A percentile compares a stretch with the other conserved stretches of the same genome.
These are phyloP conservation scores for Lasius platythorax DNA, from an alignment of 2,888 invertebrate genomes.

Conservation along the genomic window DNA sequence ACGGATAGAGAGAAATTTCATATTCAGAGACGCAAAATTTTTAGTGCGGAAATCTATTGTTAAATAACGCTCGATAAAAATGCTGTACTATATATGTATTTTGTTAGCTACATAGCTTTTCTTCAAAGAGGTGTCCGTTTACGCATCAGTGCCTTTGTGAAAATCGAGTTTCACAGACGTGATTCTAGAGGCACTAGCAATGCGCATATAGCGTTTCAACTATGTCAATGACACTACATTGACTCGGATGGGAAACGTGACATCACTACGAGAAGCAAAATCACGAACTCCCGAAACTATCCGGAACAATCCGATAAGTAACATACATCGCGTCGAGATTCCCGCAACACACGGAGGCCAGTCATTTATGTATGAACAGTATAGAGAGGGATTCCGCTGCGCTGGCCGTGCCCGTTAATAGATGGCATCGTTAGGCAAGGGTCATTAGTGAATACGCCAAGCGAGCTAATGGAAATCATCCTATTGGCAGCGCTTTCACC, in stretches of 20 bases:
- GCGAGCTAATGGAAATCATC: slow-evolving; percentile 59
- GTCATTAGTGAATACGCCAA: slow-evolving; percentile 30
- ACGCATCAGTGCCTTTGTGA: slow-evolving; percentile 23
- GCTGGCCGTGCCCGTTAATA: slow-evolving; percentile 61
- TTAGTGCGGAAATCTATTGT: background rate
- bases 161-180: slow-evolving; percentile 40
- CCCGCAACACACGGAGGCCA: slow-evolving; percentile 19
- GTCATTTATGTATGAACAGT: slow-evolving; percentile 41
- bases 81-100: background rate
- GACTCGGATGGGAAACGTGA: slow-evolving; percentile 35
- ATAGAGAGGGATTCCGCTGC: slow-evolving; percentile 41
- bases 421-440: slow-evolving; percentile 58
- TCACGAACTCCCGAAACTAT: slow-evolving; percentile 37
- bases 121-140: slow-evolving; percentile 29
- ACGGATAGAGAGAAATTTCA: background rate
- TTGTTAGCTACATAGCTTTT: slow-evolving; percentile 20
- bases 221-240: slow-evolving; percentile 44
- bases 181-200: slow-evolving; percentile 20
- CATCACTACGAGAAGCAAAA: slow-evolving; percentile 37
- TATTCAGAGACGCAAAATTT: background rate
- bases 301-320: slow-evolving; percentile 52
- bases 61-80: slow-evolving; percentile 3
- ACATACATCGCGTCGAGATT: slow-evolving; percentile 21
- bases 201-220: slow-evolving; percentile 48
- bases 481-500: slow-evolving; percentile 21